A percentile compares a stretch with the other conserved stretches of the same genome.
These are phyloP conservation scores for Temnothorax ravouxi DNA, from an alignment of 2,888 invertebrate genomes.

Conservation along the genomic window DNA sequence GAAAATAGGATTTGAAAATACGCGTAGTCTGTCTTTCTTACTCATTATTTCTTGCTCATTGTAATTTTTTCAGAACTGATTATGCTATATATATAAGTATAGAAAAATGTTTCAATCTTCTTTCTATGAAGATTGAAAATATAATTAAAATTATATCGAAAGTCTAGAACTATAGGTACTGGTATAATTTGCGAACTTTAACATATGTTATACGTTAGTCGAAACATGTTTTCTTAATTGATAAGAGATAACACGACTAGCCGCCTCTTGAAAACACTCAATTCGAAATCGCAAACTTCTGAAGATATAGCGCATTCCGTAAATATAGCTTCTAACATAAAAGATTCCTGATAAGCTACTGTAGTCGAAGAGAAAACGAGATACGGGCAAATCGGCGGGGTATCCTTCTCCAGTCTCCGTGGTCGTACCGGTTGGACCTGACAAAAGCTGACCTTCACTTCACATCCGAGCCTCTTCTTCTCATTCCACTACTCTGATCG, in stretches of 20 bases:
- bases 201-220: not conserved
- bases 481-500: constrained; percentile 31
- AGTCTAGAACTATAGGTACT: not conserved
- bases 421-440: constrained; percentile 73
- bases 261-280: not conserved
- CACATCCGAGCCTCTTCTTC: constrained; percentile 71
- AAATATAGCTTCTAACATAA: constrained; percentile 17
- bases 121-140: not conserved
- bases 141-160: not conserved
- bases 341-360: constrained; percentile 23
- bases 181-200: not conserved
- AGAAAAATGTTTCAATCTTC: too few species aligned
- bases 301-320: not conserved
- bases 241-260: not conserved
- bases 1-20: not conserved
- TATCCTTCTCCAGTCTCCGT: constrained; percentile 13
- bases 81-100: too few species aligned
- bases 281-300: not conserved
- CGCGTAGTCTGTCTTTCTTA: not conserved
- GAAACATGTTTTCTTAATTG: not conserved
- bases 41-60: not conserved
- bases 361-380: not conserved
- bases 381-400: not conserved
- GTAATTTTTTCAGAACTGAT: not conserved
- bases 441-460: constrained; percentile 86